Percentiles rank a stretch among this genome's conserved stretches.
Evolutionary conservation across 2,797 vertebrate genomes (phyloP).

Genomic region (Sparus aurata): DNA sequence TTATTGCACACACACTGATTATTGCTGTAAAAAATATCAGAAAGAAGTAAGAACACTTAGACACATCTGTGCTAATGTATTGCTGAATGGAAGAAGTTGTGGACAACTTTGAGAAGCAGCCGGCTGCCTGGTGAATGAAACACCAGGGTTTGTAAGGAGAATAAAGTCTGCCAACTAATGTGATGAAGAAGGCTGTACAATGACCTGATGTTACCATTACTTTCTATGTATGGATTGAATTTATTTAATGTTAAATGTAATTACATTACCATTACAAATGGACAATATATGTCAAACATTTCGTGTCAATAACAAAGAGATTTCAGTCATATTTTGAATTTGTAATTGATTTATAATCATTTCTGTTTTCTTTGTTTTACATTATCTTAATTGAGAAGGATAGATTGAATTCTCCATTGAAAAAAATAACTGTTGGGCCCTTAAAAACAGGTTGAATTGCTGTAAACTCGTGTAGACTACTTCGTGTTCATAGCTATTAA

Average conservation of each 20-base stretch:
- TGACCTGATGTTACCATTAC: background rate
- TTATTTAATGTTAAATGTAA: too few relatives aligned
- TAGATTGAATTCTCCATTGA: background rate
- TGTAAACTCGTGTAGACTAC: too few relatives aligned
- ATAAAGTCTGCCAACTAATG: background rate
- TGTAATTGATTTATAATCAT: background rate
- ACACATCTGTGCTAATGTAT: background rate
- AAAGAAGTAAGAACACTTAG: background rate
- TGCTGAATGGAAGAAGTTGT: background rate
- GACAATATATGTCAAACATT: background rate
- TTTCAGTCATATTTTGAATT: background rate
- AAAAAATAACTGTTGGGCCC: too few relatives aligned
- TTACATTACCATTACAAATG: background rate
- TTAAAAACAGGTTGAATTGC: too few relatives aligned
- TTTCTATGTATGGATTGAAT: background rate
- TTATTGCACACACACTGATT: background rate
- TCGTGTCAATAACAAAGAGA: background rate
- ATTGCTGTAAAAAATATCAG: background rate
- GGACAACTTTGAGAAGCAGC: background rate
- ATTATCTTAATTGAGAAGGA: background rate
- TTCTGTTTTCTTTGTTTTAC: background rate
- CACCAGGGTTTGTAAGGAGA: background rate
- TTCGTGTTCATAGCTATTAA: too few relatives aligned
- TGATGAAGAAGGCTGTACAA: background rate
- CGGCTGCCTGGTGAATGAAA: background rate